phyloP scores from a whole-genome alignment of 1,140 invertebrate genomes.

The Papilio polyxenes region DNA sequence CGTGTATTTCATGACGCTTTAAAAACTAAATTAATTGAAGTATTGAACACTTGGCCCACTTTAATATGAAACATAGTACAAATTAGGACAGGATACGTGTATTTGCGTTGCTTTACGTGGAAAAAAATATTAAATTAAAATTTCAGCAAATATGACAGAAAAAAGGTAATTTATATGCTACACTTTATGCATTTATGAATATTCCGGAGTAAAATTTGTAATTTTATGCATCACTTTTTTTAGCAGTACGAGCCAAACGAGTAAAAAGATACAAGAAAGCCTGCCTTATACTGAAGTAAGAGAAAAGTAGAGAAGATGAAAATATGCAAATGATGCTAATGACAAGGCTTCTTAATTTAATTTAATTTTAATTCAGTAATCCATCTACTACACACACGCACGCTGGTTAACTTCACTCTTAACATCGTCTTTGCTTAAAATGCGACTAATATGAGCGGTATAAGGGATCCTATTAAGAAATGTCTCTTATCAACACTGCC shows the following conservation, averaged over 20 bases:
- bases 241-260: background rate
- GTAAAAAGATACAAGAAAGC: background rate
- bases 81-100: background rate
- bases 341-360: no score
- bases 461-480: no score
- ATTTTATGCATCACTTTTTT: background rate
- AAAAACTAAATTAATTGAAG: slow-evolving; percentile 26
- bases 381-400: no score
- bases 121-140: background rate
- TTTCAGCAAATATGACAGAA: background rate
- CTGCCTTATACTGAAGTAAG: background rate
- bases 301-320: background rate
- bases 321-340: no score
- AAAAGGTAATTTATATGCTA: background rate
- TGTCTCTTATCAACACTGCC: no score
- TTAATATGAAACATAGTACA: slow-evolving; percentile 10
- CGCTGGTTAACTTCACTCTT: no score
- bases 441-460: no score
- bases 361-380: no score
- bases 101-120: background rate
- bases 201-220: background rate
- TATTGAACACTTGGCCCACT: slow-evolving; percentile 19
- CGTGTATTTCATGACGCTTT: slow-evolving; percentile 1
- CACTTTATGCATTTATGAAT: slow-evolving; percentile 3
- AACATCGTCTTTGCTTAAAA: no score